Evolutionary conservation across 2,113 vertebrate species (phyloP).

Genomic region (Gopherus flavomarginatus): DNA sequence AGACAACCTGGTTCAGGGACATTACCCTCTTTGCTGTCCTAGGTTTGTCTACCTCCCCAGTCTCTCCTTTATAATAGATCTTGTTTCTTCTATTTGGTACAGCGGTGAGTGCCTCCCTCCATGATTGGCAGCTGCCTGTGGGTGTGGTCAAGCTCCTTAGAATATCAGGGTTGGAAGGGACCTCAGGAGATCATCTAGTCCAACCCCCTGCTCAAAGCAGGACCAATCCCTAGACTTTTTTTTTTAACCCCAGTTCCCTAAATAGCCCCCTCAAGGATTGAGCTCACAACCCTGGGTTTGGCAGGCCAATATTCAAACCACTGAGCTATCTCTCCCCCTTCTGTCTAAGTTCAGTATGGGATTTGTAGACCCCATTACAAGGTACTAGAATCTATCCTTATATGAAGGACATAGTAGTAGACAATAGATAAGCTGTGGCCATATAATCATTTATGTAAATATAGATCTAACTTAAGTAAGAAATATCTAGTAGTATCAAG

Average conservation of each 20-base stretch:
- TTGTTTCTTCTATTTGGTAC: neutral
- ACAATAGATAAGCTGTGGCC: neutral
- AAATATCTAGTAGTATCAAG: neutral
- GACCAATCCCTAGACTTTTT: no score
- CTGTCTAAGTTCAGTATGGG: neutral
- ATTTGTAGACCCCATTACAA: neutral
- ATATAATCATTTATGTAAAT: neutral
- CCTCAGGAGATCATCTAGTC: no score
- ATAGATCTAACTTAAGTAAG: neutral
- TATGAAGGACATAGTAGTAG: neutral
- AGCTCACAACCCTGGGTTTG: no score
- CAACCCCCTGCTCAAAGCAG: no score
- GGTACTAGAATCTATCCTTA: neutral
- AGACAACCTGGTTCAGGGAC: no score
- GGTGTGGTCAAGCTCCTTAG: neutral
- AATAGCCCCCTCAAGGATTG: no score
- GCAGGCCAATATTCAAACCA: no score
- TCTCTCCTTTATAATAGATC: neutral
- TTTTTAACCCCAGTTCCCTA: no score
- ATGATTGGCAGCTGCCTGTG: neutral
- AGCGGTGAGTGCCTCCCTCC: neutral
- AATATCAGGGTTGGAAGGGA: no score
- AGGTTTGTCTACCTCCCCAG: no score
- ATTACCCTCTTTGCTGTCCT: no score
- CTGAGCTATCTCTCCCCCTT: neutral